These are phyloP conservation scores for Gila robusta DNA, from an alignment of 2,797 vertebrate genomes.

Conservation along the genomic window DNA sequence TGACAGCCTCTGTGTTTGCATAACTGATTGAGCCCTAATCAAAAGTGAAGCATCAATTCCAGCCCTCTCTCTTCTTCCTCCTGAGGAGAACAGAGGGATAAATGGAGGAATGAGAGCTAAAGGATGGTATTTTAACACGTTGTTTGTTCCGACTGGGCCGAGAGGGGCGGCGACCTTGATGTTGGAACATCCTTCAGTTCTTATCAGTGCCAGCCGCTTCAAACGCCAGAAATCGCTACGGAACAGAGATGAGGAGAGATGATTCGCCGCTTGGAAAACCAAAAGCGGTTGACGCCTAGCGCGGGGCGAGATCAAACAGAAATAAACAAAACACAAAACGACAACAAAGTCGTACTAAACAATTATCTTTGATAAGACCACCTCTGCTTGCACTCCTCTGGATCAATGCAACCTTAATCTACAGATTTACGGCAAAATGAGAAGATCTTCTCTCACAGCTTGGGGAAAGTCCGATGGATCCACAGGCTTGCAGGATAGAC, in stretches of 20 bases:
- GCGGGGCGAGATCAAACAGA: constrained; percentile 31
- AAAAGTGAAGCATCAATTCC: constrained; percentile 72
- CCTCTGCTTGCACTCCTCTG: not conserved
- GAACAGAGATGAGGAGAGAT: constrained; percentile 62
- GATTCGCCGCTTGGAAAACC: constrained; percentile 53
- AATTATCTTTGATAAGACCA: constrained; percentile 3
- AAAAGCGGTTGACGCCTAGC: constrained; percentile 29
- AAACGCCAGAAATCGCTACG: constrained; percentile 47
- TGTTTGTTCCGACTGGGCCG: constrained; percentile 41
- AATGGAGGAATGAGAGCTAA: constrained; percentile 56
- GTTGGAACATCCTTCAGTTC: constrained; percentile 61
- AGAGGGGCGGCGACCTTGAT: constrained; percentile 68
- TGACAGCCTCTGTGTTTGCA: constrained; percentile 64
- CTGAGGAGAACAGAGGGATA: constrained; percentile 45
- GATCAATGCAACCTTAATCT: constrained; percentile 33
- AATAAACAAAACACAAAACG: constrained; percentile 8
- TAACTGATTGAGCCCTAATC: constrained; percentile 71
- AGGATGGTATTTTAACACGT: constrained; percentile 59
- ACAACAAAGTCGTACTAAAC: not conserved
- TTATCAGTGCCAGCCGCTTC: constrained; percentile 61
- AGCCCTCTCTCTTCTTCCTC: constrained; percentile 43
- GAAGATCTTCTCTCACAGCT: constrained; percentile 31
- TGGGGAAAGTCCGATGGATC: constrained; percentile 27
- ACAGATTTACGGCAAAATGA: constrained; percentile 25
- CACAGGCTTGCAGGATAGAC: constrained; percentile 24